phyloP scores from a whole-genome alignment of 64 coral and sea anemone genomes.

The Stichodactyla mertensii region DNA sequence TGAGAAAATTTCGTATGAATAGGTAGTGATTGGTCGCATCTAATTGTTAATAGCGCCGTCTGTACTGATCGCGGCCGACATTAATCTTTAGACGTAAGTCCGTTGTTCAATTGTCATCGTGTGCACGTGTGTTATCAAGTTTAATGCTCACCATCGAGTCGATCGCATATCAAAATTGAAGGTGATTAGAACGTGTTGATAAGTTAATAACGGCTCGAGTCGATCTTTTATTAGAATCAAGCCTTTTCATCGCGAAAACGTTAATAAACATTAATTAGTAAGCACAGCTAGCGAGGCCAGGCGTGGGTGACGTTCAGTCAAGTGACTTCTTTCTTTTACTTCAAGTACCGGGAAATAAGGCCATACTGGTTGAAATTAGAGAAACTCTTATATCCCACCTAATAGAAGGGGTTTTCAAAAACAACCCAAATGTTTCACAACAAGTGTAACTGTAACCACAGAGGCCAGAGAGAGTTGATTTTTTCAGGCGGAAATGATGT shows the following conservation, averaged over 20 bases:
- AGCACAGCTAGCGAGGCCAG: background rate
- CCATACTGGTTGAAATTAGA: background rate
- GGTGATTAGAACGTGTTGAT: background rate
- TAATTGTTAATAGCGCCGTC: too few relatives aligned
- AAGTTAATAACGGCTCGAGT: background rate
- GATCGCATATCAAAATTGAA: background rate
- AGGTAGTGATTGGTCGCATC: too few relatives aligned
- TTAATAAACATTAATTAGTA: constrained; percentile 13
- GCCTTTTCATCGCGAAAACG: background rate
- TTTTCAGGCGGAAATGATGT: constrained; percentile 1
- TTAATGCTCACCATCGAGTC: background rate
- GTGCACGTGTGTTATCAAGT: background rate
- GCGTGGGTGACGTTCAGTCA: background rate
- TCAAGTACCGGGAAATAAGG: constrained; percentile 8
- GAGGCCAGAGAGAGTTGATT: background rate
- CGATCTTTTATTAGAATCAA: background rate
- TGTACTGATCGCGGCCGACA: too few relatives aligned
- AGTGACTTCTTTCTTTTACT: background rate
- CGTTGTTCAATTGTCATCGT: background rate
- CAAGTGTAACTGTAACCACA: background rate
- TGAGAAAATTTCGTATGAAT: too few relatives aligned
- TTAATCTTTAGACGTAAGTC: background rate
- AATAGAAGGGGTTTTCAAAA: background rate
- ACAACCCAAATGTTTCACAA: background rate
- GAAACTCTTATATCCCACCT: background rate